phyloP scores from a whole-genome alignment of 2,888 invertebrate genomes.

The Clunio marinus region DNA sequence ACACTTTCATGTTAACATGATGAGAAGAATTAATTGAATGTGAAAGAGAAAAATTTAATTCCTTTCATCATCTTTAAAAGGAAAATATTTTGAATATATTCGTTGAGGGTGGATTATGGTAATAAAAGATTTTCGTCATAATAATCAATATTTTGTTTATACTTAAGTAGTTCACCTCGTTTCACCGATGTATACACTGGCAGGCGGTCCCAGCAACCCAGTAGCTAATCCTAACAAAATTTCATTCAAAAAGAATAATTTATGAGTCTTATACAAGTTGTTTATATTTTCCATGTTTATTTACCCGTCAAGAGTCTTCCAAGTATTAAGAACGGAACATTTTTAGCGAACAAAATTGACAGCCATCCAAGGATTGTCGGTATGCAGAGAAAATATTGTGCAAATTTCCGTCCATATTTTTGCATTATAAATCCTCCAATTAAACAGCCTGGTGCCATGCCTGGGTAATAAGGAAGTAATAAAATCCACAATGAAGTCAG shows the following conservation, averaged over 20 bases:
- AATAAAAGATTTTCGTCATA: no score
- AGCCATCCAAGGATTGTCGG: conserved; percentile 61
- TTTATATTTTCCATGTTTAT: background rate
- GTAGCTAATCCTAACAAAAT: conserved; percentile 54
- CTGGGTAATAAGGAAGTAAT: no score
- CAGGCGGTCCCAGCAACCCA: conserved; percentile 57
- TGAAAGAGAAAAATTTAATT: no score
- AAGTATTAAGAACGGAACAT: conserved; percentile 53
- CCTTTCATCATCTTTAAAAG: no score
- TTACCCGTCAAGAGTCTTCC: conserved; percentile 54
- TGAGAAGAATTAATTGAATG: no score
- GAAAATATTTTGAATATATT: no score
- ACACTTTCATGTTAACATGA: no score
- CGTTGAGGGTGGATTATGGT: no score
- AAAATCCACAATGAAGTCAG: conserved; percentile 49
- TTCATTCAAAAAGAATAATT: background rate
- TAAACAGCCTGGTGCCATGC: conserved; percentile 62
- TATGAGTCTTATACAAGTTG: conserved; percentile 10
- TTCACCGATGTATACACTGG: conserved; percentile 59
- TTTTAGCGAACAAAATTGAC: conserved; percentile 54
- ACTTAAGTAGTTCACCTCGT: conserved; percentile 46
- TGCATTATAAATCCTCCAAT: conserved; percentile 60
- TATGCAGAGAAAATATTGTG: conserved; percentile 56
- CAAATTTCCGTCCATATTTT: conserved; percentile 57
- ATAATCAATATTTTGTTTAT: no score